Conservation (phyloP, 2,888 invertebrate genomes). For the Dolichopus griseipennis region DNA sequence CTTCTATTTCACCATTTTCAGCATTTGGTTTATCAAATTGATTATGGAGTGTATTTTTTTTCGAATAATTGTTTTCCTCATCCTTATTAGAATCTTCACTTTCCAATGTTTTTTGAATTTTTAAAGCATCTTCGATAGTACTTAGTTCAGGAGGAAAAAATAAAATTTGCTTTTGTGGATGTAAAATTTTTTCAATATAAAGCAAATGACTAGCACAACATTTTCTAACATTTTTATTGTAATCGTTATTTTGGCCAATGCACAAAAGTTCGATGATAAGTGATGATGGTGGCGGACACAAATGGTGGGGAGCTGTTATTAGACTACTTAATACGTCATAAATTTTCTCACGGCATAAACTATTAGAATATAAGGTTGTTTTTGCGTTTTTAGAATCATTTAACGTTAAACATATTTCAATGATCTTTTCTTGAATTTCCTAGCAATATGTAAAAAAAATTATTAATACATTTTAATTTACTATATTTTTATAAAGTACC, state of each 20-base stretch:
- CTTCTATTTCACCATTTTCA: too few species aligned
- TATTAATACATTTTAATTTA: not conserved
- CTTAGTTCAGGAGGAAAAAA: conserved; percentile 28
- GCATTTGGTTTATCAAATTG: too few species aligned
- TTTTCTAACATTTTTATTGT: conserved; percentile 23
- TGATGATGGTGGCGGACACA: conserved; percentile 32
- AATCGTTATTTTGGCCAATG: conserved; percentile 27
- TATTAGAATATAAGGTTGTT: conserved; percentile 24
- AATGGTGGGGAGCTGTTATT: conserved; percentile 26
- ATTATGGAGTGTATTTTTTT: too few species aligned
- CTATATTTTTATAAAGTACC: conserved; percentile 19
- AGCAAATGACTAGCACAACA: conserved; percentile 24
- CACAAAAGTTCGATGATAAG: conserved; percentile 26
- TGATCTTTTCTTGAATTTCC: conserved; percentile 27
- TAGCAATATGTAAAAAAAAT: conserved; percentile 14
- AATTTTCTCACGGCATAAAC: conserved; percentile 27
- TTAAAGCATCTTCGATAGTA: conserved; percentile 26
- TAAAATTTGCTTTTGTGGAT: conserved; percentile 32
- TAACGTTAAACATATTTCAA: conserved; percentile 23
- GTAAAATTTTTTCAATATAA: conserved; percentile 30
- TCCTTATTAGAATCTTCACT: conserved; percentile 7
- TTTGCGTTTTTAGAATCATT: conserved; percentile 8
- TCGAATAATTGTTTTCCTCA: conserved; percentile 1
- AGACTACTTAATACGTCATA: conserved; percentile 26
- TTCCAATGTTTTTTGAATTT: conserved; percentile 9